Evolutionary conservation across 2,888 invertebrate genomes (phyloP), one percentile per base, ranked within the genome.

Genomic region (Xanthia togata): DNA sequence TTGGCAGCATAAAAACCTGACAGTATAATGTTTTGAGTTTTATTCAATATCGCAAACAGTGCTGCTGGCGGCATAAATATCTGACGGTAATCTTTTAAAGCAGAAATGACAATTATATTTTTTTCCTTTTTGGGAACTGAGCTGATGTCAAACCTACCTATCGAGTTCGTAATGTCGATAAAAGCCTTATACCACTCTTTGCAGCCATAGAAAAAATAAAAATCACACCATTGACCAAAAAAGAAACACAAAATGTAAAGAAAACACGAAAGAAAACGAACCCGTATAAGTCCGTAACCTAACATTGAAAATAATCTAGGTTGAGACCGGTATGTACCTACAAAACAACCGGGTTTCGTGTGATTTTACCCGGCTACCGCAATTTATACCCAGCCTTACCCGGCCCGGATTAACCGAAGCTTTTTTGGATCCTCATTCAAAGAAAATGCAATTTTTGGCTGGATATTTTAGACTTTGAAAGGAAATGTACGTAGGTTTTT

Each of bases 311-410:
- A 72, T 84, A 82, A 82, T 81, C 81, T 78, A 53, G 79, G 70
- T 77, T 81, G 75, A 82, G 70, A 57, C 73, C 68, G 68, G 74
- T 79, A 82, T 64, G 59, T 72, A 78, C n/a, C n/a, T n/a, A n/a
- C 83, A 70, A 87, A 87, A 84, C 82, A 86, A 84, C 59, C 81
- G 76, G 84, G 76, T 65, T 79, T 81, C 78, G 78, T 79, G 76
- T 86, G 78, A 87, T 87, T 89, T 87, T 86, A 80, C 78, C 86
- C 85, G 78, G 86, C 57, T 70, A 79, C 77, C 80, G 84, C 87
- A 87, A 90, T 90, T 90, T 89, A 90, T 89, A 87, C 84, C 84
- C 83, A 81, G 83, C 64, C 78, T 81, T 79, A 53, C 59, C 77
- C 86, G 78, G 72, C 68, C 82, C 79, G 89, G 90, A 90, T 89